Percentiles rank a stretch among this genome's conserved stretches.
Evolutionary conservation across 2,113 vertebrate genomes (phyloP).

Genomic region (Dipodomys stephensi): DNA sequence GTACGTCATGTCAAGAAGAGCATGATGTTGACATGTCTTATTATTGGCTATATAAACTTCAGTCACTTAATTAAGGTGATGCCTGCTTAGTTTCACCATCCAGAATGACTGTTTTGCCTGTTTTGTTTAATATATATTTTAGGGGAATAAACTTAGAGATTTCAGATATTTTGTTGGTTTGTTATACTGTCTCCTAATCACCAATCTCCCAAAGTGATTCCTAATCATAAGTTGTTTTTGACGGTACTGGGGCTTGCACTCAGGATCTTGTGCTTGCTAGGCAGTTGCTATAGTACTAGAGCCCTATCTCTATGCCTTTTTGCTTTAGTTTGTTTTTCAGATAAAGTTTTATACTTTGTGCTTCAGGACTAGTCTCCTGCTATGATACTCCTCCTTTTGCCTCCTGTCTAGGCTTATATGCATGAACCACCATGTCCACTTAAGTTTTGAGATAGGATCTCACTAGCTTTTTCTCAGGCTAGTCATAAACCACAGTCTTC

Average conservation of each 20-base stretch:
- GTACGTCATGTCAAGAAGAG: background rate
- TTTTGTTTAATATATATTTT: background rate
- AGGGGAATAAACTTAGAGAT: background rate
- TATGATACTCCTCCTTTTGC: too few relatives aligned
- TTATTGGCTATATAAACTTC: background rate
- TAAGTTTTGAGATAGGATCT: too few relatives aligned
- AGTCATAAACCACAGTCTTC: too few relatives aligned
- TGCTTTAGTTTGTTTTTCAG: too few relatives aligned
- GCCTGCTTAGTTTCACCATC: background rate
- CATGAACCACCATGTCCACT: too few relatives aligned
- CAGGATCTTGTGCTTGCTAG: too few relatives aligned
- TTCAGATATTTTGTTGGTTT: background rate
- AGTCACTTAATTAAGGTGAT: background rate
- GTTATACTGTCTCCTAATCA: background rate
- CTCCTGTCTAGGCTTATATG: background rate
- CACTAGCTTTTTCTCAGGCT: too few relatives aligned
- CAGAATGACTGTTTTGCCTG: background rate
- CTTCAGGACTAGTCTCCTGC: too few relatives aligned
- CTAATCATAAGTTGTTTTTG: background rate
- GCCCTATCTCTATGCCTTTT: too few relatives aligned
- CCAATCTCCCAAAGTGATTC: background rate
- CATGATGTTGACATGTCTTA: background rate
- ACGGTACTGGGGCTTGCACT: too few relatives aligned
- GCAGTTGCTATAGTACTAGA: too few relatives aligned
- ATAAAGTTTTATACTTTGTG: too few relatives aligned